Conservation (phyloP, 2,888 invertebrate species). For the Allygus modestus region DNA sequence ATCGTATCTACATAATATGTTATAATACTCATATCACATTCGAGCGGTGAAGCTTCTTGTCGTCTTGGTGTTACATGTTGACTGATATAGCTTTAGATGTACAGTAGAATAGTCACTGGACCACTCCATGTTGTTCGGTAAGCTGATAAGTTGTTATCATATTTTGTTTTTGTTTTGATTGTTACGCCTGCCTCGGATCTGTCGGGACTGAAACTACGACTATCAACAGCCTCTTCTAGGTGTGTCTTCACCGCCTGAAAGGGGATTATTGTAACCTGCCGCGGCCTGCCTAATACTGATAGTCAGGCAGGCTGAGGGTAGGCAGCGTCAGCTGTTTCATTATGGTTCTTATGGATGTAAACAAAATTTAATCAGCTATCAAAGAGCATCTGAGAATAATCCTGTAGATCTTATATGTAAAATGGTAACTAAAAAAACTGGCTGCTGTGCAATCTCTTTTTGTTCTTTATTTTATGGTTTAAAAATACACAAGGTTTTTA, state of each 20-base stretch:
- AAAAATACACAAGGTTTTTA: no score
- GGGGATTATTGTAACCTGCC: no score
- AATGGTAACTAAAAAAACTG: no score
- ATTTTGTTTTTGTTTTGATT: constrained; percentile 35
- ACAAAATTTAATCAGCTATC: no score
- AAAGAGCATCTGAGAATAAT: no score
- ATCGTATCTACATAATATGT: constrained; percentile 32
- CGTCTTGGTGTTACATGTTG: constrained; percentile 49
- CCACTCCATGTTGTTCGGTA: constrained; percentile 36
- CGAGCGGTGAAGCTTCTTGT: constrained; percentile 41
- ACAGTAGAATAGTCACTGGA: constrained; percentile 48
- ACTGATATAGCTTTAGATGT: constrained; percentile 59
- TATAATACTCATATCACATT: constrained; percentile 41
- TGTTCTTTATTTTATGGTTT: no score
- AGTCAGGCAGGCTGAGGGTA: no score
- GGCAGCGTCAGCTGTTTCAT: no score
- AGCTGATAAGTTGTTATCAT: constrained; percentile 38
- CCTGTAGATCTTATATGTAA: no score
- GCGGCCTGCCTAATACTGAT: no score
- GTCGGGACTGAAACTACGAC: neutral
- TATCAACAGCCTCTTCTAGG: constrained; percentile 23
- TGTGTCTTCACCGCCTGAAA: constrained; percentile 53
- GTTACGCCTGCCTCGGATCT: neutral
- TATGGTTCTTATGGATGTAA: no score
- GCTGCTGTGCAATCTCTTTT: no score